Evolutionary conservation across 2,113 vertebrate genomes (phyloP).

Genomic region (Gadus chalcogrammus): DNA sequence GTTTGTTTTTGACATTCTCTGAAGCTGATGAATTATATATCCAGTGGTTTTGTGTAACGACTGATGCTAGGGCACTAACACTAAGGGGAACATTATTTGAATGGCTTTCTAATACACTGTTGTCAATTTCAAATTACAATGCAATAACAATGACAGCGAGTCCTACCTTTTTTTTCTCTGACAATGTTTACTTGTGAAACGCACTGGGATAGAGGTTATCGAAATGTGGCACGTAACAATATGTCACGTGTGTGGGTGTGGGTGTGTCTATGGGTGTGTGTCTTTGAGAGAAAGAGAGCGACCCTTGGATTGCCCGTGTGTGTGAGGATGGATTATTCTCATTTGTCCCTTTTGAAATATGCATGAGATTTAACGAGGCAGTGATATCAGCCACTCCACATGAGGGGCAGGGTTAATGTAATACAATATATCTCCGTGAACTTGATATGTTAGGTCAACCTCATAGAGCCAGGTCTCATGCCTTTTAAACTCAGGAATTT

Average conservation of each 20-base stretch:
- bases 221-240: too few species aligned
- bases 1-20: slow-evolving; percentile 39
- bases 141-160: slow-evolving; percentile 42
- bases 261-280: slow-evolving; percentile 22
- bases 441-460: slow-evolving; percentile 34
- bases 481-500: slow-evolving; percentile 4
- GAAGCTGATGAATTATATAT: slow-evolving; percentile 46
- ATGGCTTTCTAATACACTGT: slow-evolving; percentile 67
- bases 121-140: slow-evolving; percentile 61
- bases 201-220: background rate
- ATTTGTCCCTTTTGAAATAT: slow-evolving; percentile 47
- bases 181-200: background rate
- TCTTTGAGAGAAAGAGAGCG: background rate
- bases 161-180: slow-evolving; percentile 21
- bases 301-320: background rate
- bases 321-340: slow-evolving; percentile 8
- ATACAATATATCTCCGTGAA: slow-evolving; percentile 33
- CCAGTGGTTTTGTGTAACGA: slow-evolving; percentile 48
- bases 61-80: slow-evolving; percentile 59
- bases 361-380: slow-evolving; percentile 41
- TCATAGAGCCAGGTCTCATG: slow-evolving; percentile 40
- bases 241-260: background rate
- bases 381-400: slow-evolving; percentile 34
- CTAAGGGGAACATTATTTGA: slow-evolving; percentile 51
- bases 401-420: slow-evolving; percentile 27